A percentile compares a stretch with the other conserved stretches of the same genome.
These are phyloP conservation scores for Jaculus jaculus DNA, from an alignment of 2,113 vertebrate species.

Conservation along the genomic window DNA sequence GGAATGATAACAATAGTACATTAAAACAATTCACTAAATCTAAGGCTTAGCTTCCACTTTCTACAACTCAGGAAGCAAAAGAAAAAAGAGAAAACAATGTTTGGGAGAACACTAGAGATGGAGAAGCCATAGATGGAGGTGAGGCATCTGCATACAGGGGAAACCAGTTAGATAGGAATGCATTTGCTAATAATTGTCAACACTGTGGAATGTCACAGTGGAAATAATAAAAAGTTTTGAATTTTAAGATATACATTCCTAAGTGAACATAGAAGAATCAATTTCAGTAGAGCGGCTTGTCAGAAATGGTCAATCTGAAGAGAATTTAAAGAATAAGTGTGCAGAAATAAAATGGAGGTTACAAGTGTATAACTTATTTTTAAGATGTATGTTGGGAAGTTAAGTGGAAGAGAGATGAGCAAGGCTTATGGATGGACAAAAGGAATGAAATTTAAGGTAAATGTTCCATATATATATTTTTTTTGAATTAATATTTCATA, in stretches of 20 bases:
- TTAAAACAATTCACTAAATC: neutral
- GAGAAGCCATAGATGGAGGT: neutral
- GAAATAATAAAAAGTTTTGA: neutral
- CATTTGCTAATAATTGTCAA: neutral
- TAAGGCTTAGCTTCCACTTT: neutral
- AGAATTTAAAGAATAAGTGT: slow-evolving; percentile 15
- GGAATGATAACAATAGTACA: neutral
- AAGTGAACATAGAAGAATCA: neutral
- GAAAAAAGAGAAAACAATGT: neutral
- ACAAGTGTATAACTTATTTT: neutral
- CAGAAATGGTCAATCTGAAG: neutral
- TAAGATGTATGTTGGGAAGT: neutral
- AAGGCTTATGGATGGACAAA: neutral
- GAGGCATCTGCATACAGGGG: accelerated
- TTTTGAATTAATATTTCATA: neutral
- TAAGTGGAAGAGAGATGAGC: neutral
- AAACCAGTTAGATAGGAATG: neutral
- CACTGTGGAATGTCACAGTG: neutral
- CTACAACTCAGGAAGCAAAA: neutral
- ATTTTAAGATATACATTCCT: slow-evolving; percentile 38
- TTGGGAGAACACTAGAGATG: neutral
- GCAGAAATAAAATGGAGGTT: neutral
- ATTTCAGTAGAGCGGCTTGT: slow-evolving; percentile 21
- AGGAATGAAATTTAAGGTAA: neutral
- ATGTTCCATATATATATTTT: neutral